Base-by-base conservation (phyloP, 2,113 vertebrate genomes). In the Myotis brandtii region DNA sequence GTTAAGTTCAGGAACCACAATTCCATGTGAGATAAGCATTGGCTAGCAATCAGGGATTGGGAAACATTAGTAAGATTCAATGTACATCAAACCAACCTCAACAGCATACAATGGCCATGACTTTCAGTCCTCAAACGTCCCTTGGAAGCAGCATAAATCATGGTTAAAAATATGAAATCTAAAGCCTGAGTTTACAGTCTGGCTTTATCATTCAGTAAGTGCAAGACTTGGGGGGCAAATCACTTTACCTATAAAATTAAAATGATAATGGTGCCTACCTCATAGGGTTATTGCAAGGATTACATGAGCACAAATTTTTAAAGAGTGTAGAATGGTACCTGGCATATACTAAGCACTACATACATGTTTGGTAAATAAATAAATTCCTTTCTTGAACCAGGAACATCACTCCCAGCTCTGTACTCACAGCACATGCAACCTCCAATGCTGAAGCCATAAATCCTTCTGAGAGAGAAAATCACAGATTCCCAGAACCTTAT, bases 391-490 rank as follows among this genome's bases (percentile, higher is more conserved):
- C 73, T 37, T 20, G 25, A 86, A 73, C 75, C n/a, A 66, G 52
- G 73, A 75, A 32, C 11, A 30, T 94, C 94, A 94, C 77, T 76
- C 21, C 72, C 56, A 13, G n/a, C 79, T 70, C 77, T 48, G 62
- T 79, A 23, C 48, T 77, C 80, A 86, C 23, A 69, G 46, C 8
- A 3, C 82, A 92, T 1, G 0, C 82, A 73, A 85, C 34, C 8
- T 7, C 20, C 5, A 18, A 72, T 25, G 86, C 77, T 50, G 64
- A 92, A 93, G 96, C 92, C 72, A 70, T 96, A 96, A 95, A 93
- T 95, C 86, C 79, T 97, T 91, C 94, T 34, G 82, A 94, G 96
- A 95, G 75, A 86, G 93, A 97, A 96, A 97, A 93, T 86, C 94
- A 30, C 27, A 72, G 94, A 80, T 91, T 96, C 89, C 89, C 95